Percentiles rank a stretch among this genome's conserved stretches.
phyloP scores from a whole-genome alignment of 2,113 vertebrate genomes.

The Pseudonaja textilis region DNA sequence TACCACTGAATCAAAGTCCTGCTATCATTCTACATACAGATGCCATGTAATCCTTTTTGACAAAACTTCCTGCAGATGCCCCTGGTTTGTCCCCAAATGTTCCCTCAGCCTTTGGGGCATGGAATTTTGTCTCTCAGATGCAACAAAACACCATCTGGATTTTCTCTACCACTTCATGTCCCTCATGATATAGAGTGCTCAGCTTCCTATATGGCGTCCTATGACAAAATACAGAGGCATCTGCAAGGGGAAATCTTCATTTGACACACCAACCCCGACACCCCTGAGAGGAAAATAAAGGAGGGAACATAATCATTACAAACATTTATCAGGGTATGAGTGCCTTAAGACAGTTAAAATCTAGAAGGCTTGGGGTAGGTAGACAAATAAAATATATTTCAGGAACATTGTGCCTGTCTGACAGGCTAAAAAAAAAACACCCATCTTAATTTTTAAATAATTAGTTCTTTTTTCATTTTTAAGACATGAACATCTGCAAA shows the following conservation, averaged over 20 bases:
- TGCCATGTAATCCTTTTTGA: neutral
- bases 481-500: slow-evolving; percentile 53
- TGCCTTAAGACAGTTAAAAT: slow-evolving; percentile 9
- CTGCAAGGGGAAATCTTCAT: neutral
- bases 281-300: neutral
- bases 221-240: neutral
- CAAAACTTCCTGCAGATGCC: neutral
- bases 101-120: neutral
- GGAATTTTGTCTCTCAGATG: neutral
- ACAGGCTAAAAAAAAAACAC: slow-evolving; percentile 33
- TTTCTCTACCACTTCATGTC: neutral
- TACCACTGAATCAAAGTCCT: neutral
- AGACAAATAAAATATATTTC: slow-evolving; percentile 54
- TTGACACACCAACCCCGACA: neutral
- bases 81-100: neutral
- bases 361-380: slow-evolving; percentile 51
- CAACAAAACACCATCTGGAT: neutral
- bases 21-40: neutral
- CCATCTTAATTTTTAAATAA: slow-evolving; percentile 55
- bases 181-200: neutral
- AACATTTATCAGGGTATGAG: slow-evolving; percentile 21
- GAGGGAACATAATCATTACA: slow-evolving; percentile 49
- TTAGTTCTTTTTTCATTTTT: slow-evolving; percentile 48
- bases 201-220: neutral
- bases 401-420: slow-evolving; percentile 45